These are phyloP conservation scores for Percopsis omiscomaycus DNA, from an alignment of 2,797 vertebrate genomes.

Conservation along the genomic window DNA sequence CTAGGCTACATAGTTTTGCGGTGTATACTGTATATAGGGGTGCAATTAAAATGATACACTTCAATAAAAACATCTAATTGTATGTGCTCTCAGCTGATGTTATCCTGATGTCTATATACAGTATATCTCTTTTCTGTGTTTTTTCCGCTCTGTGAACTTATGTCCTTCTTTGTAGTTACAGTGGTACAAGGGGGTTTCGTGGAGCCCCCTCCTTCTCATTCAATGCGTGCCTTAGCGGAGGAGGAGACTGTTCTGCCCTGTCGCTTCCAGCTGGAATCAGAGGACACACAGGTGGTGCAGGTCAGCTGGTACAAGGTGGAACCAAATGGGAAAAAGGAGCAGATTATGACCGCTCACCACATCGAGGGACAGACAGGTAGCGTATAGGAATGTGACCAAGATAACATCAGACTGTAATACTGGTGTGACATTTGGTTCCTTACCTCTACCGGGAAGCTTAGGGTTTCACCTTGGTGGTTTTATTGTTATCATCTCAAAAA, in stretches of 20 bases:
- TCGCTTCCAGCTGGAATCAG: conserved; percentile 50
- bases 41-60: no score
- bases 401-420: not conserved
- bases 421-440: conserved; percentile 4
- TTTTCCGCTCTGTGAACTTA: not conserved
- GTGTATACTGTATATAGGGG: no score
- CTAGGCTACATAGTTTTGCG: no score
- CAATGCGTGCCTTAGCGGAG: conserved; percentile 62
- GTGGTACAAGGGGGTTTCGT: conserved; percentile 49
- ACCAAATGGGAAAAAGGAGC: conserved; percentile 47
- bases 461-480: no score
- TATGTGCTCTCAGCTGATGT: no score
- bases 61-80: no score
- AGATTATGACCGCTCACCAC: conserved; percentile 68
- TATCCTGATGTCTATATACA: no score
- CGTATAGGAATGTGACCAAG: conserved; percentile 3
- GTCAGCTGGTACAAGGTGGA: conserved; percentile 81
- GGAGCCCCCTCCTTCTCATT: conserved; percentile 16
- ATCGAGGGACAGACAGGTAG: conserved; percentile 61
- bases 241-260: conserved; percentile 79
- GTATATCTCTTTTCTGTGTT: not conserved
- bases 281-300: conserved; percentile 65
- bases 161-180: conserved; percentile 30
- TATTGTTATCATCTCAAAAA: no score
- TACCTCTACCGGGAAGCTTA: no score